A percentile compares a stretch with the other conserved stretches of the same genome.
Evolutionary conservation across 2,888 invertebrate genomes (phyloP).

Genomic region (Lithophane leautieri): DNA sequence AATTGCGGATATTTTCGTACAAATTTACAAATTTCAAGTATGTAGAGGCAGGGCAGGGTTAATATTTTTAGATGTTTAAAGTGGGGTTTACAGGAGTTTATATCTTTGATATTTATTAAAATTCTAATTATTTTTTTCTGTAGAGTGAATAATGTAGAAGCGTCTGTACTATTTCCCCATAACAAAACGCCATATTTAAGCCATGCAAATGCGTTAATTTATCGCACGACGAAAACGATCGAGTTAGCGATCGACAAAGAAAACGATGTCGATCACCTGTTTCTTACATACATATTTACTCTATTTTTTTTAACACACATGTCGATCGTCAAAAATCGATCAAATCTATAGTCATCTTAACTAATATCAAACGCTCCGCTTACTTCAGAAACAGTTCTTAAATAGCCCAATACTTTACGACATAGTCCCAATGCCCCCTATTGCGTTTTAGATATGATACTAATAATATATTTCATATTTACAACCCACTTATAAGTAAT

Average conservation of each 20-base stretch:
- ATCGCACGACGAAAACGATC: not conserved
- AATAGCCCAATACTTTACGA: constrained; percentile 38
- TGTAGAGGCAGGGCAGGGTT: no score
- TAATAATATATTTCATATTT: constrained; percentile 44
- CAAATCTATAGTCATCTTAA: not conserved
- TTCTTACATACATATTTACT: not conserved
- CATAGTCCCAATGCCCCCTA: constrained; percentile 48
- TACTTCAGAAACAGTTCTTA: constrained; percentile 34
- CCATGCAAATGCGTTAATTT: no score
- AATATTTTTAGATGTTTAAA: no score
- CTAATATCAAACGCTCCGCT: constrained; percentile 10
- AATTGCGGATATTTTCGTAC: no score
- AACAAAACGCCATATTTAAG: no score
- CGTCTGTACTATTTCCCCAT: no score
- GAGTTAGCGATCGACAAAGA: not conserved
- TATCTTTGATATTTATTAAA: no score
- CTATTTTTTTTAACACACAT: not conserved
- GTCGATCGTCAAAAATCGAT: not conserved
- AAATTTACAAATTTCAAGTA: no score
- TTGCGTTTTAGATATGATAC: constrained; percentile 47
- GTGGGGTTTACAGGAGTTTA: no score
- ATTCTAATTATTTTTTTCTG: no score
- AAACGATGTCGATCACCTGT: not conserved
- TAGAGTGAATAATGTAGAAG: no score
- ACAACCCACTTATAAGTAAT: constrained; percentile 53